Conservation (phyloP, 53 echinoderm and acorn worm genomes). For the Paelopatides confundens region DNA sequence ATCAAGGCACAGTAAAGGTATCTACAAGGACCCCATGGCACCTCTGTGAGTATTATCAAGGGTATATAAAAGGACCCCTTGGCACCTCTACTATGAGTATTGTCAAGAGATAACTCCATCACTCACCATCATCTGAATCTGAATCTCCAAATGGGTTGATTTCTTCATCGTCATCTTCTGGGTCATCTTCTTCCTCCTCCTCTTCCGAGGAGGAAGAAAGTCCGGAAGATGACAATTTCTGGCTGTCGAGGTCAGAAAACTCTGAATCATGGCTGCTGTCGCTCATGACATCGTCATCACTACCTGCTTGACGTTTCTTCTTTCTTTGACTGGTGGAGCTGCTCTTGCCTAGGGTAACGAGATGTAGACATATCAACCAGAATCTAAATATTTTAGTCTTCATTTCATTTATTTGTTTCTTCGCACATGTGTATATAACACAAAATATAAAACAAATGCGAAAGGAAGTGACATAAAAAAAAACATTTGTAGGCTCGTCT, state of each 20-base stretch:
- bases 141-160: conserved; percentile 95
- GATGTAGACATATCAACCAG: not conserved
- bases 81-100: no score
- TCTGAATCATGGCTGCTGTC: conserved; percentile 61
- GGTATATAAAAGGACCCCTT: no score
- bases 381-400: no score
- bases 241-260: conserved; percentile 29
- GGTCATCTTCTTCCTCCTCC: conserved; percentile 52
- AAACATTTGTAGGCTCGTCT: no score
- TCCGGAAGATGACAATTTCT: conserved; percentile 33
- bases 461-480: no score
- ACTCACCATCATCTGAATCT: conserved; percentile 88
- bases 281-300: conserved; percentile 42
- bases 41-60: no score
- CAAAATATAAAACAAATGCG: no score
- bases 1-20: no score
- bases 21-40: no score
- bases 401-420: no score
- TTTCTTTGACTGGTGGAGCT: not conserved
- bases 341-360: not conserved
- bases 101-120: no score
- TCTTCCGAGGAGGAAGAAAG: conserved; percentile 35
- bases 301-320: conserved; percentile 7
- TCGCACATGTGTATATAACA: no score
- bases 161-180: conserved; percentile 79